Base-by-base conservation (phyloP, 2,888 invertebrate species). In the Opisthograptis luteolata region DNA sequence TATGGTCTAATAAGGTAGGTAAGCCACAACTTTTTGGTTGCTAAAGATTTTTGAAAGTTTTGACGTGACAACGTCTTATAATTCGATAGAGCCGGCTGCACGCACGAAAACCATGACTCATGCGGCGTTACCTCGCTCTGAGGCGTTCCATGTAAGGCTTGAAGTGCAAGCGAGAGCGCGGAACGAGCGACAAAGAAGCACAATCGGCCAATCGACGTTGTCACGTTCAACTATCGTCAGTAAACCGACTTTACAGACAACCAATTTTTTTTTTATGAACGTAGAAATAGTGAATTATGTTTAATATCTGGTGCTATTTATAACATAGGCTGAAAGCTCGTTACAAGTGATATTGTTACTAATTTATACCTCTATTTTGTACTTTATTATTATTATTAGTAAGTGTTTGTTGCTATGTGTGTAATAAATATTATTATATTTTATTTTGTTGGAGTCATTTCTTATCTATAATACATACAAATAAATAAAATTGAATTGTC, bases 341-440 rank as follows among this genome's bases (percentile, higher is more conserved):
- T 58, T 53, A 55, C 45, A 56, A 54, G 60, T 60, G 57, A 63
- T 62, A 72, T 69, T 63, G 64, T 69, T 72, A 73, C 69, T 78
- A 72, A 74, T 68, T 51, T 56, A 64, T 68, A 55, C 58, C 25
- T 49, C 31, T 64, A 46, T 55, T 64, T 60, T 64, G 58, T 55
- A 60, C 27, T 41, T 60, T 64, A 60, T 56, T 63, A 49, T 58
- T 62, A n/a, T n/a, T n/a, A n/a, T n/a, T n/a, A n/a, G 44, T 45
- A 65, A 46, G 60, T 70, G 68, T 78, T 76, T 73, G 72, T 76
- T 78, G 62, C 48, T 68, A 70, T 73, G 74, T 76, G 79, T 78
- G 72, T 78, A 76, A 80, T 82, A 83, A 82, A 73, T 51, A 75
- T 71, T 81, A 75, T 66, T 67, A 58, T 67, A 61, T 51, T 60